These are phyloP conservation scores for Pangasianodon gigas DNA, from an alignment of 2,113 vertebrate species.

Conservation along the genomic window DNA sequence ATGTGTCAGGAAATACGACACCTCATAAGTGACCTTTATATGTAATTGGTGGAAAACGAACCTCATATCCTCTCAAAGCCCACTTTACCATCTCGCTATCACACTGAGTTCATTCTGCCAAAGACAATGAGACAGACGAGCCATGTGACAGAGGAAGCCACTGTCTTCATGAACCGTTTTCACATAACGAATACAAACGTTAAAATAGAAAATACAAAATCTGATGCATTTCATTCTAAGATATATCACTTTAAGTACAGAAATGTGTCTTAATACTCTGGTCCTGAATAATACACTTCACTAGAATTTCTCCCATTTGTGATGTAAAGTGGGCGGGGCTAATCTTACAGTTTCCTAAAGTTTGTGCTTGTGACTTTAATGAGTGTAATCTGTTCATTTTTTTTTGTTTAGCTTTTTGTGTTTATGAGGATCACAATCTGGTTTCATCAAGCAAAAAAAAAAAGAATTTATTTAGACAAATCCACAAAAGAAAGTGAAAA, in stretches of 20 bases:
- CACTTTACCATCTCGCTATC: neutral
- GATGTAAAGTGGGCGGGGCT: neutral
- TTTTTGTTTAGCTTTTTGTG: neutral
- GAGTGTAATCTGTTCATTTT: neutral
- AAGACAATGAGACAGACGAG: neutral
- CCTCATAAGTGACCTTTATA: conserved; percentile 29
- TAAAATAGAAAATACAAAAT: no score
- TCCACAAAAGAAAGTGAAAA: neutral
- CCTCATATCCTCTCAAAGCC: neutral
- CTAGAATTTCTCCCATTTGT: neutral
- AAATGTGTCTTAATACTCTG: neutral
- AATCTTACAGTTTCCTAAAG: neutral
- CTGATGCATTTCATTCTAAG: no score
- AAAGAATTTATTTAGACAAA: neutral
- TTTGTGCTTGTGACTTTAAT: neutral
- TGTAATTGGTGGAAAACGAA: conserved; percentile 21
- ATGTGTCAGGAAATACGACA: neutral
- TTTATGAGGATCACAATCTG: neutral
- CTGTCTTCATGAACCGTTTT: no score
- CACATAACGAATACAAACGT: no score
- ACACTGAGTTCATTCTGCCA: neutral
- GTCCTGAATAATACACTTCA: neutral
- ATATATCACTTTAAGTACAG: no score
- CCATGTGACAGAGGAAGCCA: neutral
- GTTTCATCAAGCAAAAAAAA: neutral